Percentiles rank a stretch among this genome's conserved stretches.
Evolutionary conservation across 2,888 invertebrate genomes (phyloP).

Genomic region (Drosophila anceps): DNA sequence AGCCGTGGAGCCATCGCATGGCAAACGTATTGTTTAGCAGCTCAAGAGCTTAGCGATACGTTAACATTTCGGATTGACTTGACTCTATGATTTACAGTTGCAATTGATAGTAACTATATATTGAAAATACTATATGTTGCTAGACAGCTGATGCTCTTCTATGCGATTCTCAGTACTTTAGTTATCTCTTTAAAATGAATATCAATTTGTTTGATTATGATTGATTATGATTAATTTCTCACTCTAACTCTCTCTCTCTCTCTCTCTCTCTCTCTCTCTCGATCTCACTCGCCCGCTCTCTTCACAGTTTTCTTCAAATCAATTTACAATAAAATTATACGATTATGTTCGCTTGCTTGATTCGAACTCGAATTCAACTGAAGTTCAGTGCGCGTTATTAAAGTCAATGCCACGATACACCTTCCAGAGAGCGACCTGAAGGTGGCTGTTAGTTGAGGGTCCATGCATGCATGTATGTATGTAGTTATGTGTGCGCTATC

Average conservation of each 20-base stretch:
- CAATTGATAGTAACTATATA: not conserved
- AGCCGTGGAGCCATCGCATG: not conserved
- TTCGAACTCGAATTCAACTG: not conserved
- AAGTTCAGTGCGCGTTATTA: not conserved
- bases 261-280: not conserved
- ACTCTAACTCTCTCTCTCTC: no score
- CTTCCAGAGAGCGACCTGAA: no score
- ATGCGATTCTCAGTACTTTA: not conserved
- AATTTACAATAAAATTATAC: conserved; percentile 1
- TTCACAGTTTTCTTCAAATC: no score
- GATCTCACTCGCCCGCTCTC: no score
- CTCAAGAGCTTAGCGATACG: not conserved
- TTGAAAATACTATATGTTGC: not conserved
- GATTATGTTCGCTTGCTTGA: not conserved
- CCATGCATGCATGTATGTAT: not conserved
- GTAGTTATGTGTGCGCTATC: not conserved
- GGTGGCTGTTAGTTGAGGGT: not conserved
- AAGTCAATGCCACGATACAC: conserved; percentile 1
- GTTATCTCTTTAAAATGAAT: not conserved
- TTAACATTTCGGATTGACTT: not conserved
- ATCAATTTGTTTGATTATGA: not conserved
- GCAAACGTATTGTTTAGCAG: not conserved
- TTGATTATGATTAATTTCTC: not conserved
- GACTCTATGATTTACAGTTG: not conserved
- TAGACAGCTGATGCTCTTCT: not conserved